These are phyloP conservation scores for Vannuccia rotundouncinata DNA, from an alignment of 2,888 invertebrate genomes.

Conservation along the genomic window DNA sequence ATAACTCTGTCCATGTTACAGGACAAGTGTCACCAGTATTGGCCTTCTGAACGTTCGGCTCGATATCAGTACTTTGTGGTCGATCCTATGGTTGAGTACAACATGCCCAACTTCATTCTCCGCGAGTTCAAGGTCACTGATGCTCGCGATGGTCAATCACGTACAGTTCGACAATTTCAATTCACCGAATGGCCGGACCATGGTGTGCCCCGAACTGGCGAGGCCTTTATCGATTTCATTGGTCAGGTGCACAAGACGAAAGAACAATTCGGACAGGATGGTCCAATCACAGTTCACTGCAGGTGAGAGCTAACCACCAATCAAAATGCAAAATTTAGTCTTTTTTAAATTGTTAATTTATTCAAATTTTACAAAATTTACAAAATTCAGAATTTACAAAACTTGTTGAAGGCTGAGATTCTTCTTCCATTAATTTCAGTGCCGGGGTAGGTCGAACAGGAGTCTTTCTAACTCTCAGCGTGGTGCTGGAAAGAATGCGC, in stretches of 20 bases:
- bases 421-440: conserved; percentile 20
- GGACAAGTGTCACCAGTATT: conserved; percentile 99
- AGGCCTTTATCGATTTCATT: conserved; percentile 97
- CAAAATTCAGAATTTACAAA: not conserved
- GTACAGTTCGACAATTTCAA: conserved; percentile 60
- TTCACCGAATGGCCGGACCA: conserved; percentile 61
- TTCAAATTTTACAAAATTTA: not conserved
- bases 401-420: not conserved
- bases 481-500: conserved; percentile 95
- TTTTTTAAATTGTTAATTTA: not conserved
- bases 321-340: not conserved
- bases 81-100: conserved; percentile 97
- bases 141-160: conserved; percentile 87
- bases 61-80: conserved; percentile 96
- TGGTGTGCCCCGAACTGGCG: conserved; percentile 89
- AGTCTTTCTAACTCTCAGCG: conserved; percentile 93
- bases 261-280: conserved; percentile 97
- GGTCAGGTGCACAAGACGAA: conserved; percentile 99
- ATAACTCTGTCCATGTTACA: too few relatives aligned
- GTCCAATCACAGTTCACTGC: conserved; percentile 41
- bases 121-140: conserved; percentile 97
- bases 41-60: conserved; percentile 94
- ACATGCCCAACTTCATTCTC: conserved; percentile 97
- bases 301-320: conserved; percentile 27
- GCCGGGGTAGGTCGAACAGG: conserved; percentile 91